Evolutionary conservation across 2,888 invertebrate species (phyloP), one percentile per base, ranked within the genome.

Genomic region (Ceramica pisi): DNA sequence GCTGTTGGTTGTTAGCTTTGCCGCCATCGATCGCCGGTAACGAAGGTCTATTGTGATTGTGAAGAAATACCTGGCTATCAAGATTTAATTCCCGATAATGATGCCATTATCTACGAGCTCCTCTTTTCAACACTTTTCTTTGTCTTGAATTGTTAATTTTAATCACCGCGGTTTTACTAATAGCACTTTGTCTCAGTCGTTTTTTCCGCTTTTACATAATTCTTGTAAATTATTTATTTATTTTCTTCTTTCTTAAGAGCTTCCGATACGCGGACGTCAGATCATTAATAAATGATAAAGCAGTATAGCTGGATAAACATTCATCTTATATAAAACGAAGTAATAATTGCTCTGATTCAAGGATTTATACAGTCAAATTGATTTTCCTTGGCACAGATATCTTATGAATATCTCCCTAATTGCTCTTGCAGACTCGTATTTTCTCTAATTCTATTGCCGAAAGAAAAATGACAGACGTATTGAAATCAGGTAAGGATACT

Each of bases 321-420:
- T 67, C 48, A 41, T 65, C 51, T 61, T 66, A 62, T 48, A 69
- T 74, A 83, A 67, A 75, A 67, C 56, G 67, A 66, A 74, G 63
- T 66, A 74, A 80, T 66, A 74, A 80, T 83, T 80, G 75, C 69
- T 80, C 44, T 44, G 50, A 80, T 80, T 80, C 83, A 79, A 75
- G 55, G 75, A 79, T 69, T 69, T 57, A 67, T 73, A 59, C 44
- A 67, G 65, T 66, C 51, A 80, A 80, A 69, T 81, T 76, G 77
- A 83, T 80, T 80, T 80, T 62, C 50, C 41, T 75, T 68, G 46
- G 64, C 57, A 51, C 57, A 23, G 70, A 71, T 80, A 69, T 71
- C 79, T 82, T 81, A 75, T 83, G 83, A 81, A 83, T 81, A 71
- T 71, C 67, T 57, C 60, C 62, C 46, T 83, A 83, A 81, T 80